Conservation (phyloP, 2,888 invertebrate species). For the Cataglyphis livida region DNA sequence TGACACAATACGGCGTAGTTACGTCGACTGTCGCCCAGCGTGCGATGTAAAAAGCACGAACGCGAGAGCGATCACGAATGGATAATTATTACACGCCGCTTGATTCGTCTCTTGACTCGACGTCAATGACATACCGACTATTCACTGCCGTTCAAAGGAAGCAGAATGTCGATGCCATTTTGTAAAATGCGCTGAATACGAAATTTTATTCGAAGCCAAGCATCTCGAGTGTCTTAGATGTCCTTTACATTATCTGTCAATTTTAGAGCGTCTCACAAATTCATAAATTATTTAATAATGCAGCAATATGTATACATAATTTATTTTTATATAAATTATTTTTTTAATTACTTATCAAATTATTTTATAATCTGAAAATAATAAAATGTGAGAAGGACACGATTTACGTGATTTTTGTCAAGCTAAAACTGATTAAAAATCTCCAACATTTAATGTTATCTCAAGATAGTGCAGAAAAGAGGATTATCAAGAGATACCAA, state of each 20-base stretch:
- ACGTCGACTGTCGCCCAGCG: constrained; percentile 19
- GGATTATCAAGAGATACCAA: background rate
- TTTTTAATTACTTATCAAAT: background rate
- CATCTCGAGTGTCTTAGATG: background rate
- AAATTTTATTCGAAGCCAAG: background rate
- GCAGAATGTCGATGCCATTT: background rate
- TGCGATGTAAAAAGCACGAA: constrained; percentile 20
- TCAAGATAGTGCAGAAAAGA: background rate
- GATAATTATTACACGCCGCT: constrained; percentile 47
- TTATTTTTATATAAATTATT: background rate
- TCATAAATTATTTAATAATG: background rate
- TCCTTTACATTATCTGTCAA: background rate
- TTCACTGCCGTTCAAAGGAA: background rate
- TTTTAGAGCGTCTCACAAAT: background rate
- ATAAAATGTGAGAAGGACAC: background rate
- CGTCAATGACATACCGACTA: constrained; percentile 18
- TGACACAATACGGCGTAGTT: constrained; percentile 41
- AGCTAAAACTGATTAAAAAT: background rate
- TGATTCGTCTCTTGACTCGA: constrained; percentile 11
- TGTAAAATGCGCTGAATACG: background rate
- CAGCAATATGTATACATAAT: background rate
- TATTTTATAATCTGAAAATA: background rate
- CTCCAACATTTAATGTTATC: background rate
- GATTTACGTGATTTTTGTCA: background rate
- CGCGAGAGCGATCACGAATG: constrained; percentile 22